These are phyloP conservation scores for Amblyteles armatorius DNA, from an alignment of 2,888 invertebrate genomes.

Conservation along the genomic window DNA sequence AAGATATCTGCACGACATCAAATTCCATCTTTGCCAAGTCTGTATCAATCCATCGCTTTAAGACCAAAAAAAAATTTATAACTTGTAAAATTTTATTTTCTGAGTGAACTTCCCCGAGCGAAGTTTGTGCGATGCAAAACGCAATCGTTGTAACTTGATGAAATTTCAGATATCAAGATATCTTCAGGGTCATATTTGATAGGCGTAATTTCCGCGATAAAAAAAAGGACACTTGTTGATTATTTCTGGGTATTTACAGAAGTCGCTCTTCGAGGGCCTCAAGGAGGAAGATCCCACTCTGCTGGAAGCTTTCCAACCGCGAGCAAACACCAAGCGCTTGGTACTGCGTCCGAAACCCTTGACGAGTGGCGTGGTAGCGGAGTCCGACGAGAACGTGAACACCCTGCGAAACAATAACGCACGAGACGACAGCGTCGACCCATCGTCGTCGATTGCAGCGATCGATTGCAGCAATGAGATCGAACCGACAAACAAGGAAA, in stretches of 20 bases:
- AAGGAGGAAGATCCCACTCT: slow-evolving; percentile 91
- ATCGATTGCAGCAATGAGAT: slow-evolving; percentile 47
- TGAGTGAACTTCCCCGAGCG: no score
- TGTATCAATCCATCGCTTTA: no score
- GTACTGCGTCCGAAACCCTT: slow-evolving; percentile 87
- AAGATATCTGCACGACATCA: no score
- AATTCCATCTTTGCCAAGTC: no score
- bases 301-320: slow-evolving; percentile 86
- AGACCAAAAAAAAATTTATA: no score
- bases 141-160: no score
- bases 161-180: background rate
- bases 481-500: slow-evolving; percentile 56
- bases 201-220: no score
- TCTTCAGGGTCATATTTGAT: no score
- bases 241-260: slow-evolving; percentile 83
- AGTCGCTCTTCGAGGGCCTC: slow-evolving; percentile 94
- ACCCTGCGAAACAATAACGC: slow-evolving; percentile 58
- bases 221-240: background rate
- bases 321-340: slow-evolving; percentile 90
- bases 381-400: slow-evolving; percentile 52
- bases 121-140: no score
- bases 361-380: slow-evolving; percentile 32
- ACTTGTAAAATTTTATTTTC: no score
- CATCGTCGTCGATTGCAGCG: slow-evolving; percentile 33
- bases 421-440: slow-evolving; percentile 49